Base-by-base conservation (phyloP, 2,797 vertebrate genomes). In the Eupleurogrammus muticus region DNA sequence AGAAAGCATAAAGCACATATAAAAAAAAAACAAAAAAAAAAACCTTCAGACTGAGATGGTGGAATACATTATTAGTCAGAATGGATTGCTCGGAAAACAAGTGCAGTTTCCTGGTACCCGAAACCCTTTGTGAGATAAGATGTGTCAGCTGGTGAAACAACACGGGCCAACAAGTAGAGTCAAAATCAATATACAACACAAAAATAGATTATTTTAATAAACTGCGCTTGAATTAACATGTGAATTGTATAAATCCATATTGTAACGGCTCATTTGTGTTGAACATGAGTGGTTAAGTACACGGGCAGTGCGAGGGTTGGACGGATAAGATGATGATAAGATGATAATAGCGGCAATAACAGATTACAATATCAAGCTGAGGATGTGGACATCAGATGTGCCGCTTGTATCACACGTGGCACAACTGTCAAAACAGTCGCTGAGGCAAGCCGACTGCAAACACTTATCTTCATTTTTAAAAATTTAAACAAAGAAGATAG, bases 321-420 rank as follows among this genome's bases (percentile, higher is more conserved):
- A 42, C 13, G 14, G 36, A 38, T 12, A 12, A 4, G 60, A 70
- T 71, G 66, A 58, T 53, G 49, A 70, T 35, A 38, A 60, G 24
- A 67, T 50, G 53, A 44, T 69, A 48, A 68, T 79, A 66, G 55
- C 58, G 76, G 62, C 12, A 49, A n/a, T n/a, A n/a, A n/a, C 35
- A 54, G 34, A 81, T 75, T 51, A 28, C 28, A n/a, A n/a, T 28
- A 53, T 79, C 67, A 80, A 70, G 79, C 16, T 64, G 28, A 59
- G 38, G 44, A 53, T 70, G 61, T 66, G 49, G 44, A 62, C 68
- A 46, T 80, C 55, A 69, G 17, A 44, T 59, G 48, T 65, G 6
- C 34, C 52, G 28, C 49, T 47, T 60, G 14, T 35, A 17, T 55
- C 36, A 67, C 38, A 63, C 17, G 60, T 60, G 66, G 46, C 58